These are phyloP conservation scores for Synergus itoensis DNA, from an alignment of 2,888 invertebrate species.

Conservation along the genomic window DNA sequence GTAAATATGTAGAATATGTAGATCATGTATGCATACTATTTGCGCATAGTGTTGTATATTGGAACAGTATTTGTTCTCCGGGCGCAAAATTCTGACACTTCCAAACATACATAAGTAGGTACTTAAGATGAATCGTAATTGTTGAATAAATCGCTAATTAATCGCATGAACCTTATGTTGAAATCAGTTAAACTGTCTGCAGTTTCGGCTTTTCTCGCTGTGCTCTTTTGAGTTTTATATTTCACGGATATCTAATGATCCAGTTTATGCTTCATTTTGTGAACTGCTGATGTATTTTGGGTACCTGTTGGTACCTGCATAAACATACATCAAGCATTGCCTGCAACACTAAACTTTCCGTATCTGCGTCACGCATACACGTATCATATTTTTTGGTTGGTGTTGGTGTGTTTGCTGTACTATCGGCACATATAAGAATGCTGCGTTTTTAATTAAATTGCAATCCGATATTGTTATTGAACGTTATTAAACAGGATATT, in stretches of 20 bases:
- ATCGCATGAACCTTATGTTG: conserved; percentile 15
- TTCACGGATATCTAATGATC: conserved; percentile 23
- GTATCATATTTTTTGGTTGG: conserved; percentile 65
- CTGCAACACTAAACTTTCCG: conserved; percentile 64
- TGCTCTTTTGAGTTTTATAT: conserved; percentile 31
- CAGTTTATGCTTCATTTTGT: conserved; percentile 58
- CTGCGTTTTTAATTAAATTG: conserved; percentile 23
- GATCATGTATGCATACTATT: too few species aligned
- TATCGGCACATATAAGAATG: conserved; percentile 47
- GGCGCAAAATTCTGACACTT: not conserved
- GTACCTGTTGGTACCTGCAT: conserved; percentile 50
- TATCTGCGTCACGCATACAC: conserved; percentile 65
- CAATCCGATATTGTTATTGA: not conserved
- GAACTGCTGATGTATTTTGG: conserved; percentile 62
- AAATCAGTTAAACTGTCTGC: conserved; percentile 18
- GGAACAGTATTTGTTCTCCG: conserved; percentile 13
- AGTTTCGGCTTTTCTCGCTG: conserved; percentile 32
- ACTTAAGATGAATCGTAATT: conserved; percentile 13
- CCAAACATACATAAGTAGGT: not conserved
- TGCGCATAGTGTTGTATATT: not conserved
- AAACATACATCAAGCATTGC: conserved; percentile 64
- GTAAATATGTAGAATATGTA: not conserved
- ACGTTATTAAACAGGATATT: conserved; percentile 1
- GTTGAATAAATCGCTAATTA: conserved; percentile 20
- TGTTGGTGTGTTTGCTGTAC: conserved; percentile 63